Percentiles rank a stretch among this genome's conserved stretches.
phyloP scores from a whole-genome alignment of 2,113 vertebrate species.

The Salvelinus fontinalis region DNA sequence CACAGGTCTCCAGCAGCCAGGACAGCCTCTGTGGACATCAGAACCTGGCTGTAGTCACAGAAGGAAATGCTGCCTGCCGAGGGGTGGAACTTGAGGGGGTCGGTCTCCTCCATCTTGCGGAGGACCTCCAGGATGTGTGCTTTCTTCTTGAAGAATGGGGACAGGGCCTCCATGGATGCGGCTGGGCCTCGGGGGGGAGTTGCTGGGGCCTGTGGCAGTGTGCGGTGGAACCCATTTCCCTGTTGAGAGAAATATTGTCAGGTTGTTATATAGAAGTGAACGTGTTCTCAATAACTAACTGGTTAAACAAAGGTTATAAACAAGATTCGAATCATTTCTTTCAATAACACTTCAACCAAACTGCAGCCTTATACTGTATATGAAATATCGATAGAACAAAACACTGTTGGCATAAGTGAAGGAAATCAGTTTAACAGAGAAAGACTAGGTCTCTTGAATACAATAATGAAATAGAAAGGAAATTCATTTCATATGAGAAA shows the following conservation, averaged over 20 bases:
- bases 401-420: constrained; percentile 29
- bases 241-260: constrained; percentile 39
- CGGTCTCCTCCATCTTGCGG: constrained; percentile 89
- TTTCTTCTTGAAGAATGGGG: constrained; percentile 94
- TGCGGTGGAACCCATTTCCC: constrained; percentile 67
- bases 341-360: not conserved
- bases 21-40: constrained; percentile 70
- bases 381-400: not conserved
- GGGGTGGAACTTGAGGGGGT: constrained; percentile 78
- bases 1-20: constrained; percentile 64
- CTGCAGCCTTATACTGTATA: not conserved
- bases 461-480: not conserved
- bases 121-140: constrained; percentile 94
- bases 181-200: constrained; percentile 66
- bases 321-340: constrained; percentile 11
- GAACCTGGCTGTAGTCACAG: constrained; percentile 76
- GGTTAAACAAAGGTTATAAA: no score
- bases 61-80: constrained; percentile 63
- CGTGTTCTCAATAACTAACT: no score
- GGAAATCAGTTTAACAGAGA: not conserved
- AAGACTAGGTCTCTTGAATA: not conserved
- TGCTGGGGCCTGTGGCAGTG: constrained; percentile 49
- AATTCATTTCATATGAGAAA: not conserved
- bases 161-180: constrained; percentile 85
- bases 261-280: no score